Conservation (phyloP, 1,140 invertebrate genomes). For the Drosophila paulistorum region DNA sequence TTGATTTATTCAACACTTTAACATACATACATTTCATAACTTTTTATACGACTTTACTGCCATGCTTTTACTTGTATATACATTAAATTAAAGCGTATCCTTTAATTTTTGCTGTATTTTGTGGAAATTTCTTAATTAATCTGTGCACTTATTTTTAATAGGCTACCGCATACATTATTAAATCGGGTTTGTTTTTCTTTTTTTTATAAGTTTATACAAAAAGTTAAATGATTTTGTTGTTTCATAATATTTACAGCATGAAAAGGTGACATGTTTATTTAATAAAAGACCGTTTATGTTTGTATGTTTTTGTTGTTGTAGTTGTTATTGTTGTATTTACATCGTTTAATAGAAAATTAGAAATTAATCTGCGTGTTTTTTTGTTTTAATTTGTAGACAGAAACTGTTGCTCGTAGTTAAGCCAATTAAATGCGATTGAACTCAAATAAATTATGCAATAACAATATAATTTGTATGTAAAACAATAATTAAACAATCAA, state of each 20-base stretch:
- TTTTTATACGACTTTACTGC: conserved; percentile 32
- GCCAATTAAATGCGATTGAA: conserved; percentile 37
- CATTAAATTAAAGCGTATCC: conserved; percentile 36
- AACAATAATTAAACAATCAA: conserved; percentile 17
- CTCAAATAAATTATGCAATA: conserved; percentile 18
- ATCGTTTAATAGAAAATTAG: not conserved
- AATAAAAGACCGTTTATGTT: not conserved
- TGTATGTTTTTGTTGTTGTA: not conserved
- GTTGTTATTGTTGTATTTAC: not conserved
- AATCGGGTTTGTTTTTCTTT: conserved; percentile 2
- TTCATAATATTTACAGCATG: conserved; percentile 8
- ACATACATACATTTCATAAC: conserved; percentile 65
- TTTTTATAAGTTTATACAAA: conserved; percentile 6
- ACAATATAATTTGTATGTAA: conserved; percentile 19
- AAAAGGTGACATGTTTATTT: not conserved
- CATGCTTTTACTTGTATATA: conserved; percentile 50
- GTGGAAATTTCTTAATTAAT: not conserved
- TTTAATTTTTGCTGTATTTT: conserved; percentile 8
- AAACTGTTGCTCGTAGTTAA: not conserved
- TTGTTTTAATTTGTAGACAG: conserved; percentile 3
- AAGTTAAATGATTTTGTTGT: conserved; percentile 3
- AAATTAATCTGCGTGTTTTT: not conserved
- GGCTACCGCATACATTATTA: conserved; percentile 1
- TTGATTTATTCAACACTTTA: conserved; percentile 62
- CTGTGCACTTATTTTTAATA: conserved; percentile 8